Conservation (phyloP, 2,888 invertebrate species). For the Zeuzera pyrina region DNA sequence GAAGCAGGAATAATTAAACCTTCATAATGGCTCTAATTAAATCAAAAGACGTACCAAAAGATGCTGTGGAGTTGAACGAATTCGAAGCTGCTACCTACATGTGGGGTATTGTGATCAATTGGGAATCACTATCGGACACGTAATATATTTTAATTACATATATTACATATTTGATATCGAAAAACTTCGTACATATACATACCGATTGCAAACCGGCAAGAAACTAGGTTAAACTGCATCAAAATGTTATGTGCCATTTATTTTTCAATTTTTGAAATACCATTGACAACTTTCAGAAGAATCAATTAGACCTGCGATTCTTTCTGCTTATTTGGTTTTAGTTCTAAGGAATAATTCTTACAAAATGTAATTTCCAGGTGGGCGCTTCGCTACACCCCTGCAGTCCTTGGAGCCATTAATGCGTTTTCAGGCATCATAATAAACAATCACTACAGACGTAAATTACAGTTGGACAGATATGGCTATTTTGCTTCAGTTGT, state of each 20-base stretch:
- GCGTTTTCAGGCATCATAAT: slow-evolving; percentile 71
- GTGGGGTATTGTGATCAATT: slow-evolving; percentile 70
- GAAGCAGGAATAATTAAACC: no score
- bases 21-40: slow-evolving; percentile 70
- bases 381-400: slow-evolving; percentile 64
- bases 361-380: slow-evolving; percentile 34
- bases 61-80: slow-evolving; percentile 72
- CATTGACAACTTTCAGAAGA: no score
- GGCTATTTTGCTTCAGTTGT: slow-evolving; percentile 75
- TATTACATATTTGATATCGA: slow-evolving; percentile 1
- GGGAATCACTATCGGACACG: slow-evolving; percentile 76
- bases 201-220: no score
- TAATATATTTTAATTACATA: slow-evolving; percentile 31
- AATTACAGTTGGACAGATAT: slow-evolving; percentile 71
- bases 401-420: slow-evolving; percentile 62
- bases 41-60: slow-evolving; percentile 69
- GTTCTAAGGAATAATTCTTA: neutral
- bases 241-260: no score
- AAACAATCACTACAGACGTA: slow-evolving; percentile 76
- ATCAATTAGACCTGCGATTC: neutral
- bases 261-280: no score
- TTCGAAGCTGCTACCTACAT: slow-evolving; percentile 74
- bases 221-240: no score
- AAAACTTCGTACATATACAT: no score
- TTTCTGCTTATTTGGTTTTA: neutral